These are phyloP conservation scores for Microctonus brassicae DNA, from an alignment of 2,888 invertebrate genomes.

Conservation along the genomic window DNA sequence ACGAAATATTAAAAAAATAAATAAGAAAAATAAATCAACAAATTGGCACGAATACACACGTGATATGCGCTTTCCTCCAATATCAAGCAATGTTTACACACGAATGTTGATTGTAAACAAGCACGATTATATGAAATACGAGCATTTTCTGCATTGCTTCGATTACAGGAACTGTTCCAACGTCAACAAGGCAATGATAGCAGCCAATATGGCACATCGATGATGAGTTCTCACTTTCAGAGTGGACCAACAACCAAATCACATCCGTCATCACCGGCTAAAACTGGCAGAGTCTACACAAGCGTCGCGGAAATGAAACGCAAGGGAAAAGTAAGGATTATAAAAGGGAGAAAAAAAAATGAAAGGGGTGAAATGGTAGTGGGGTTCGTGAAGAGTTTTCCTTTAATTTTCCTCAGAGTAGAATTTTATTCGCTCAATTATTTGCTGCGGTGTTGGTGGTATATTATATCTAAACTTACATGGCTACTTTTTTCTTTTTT, in stretches of 20 bases:
- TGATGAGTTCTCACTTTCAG: constrained; percentile 85
- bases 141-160: constrained; percentile 53
- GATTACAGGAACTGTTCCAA: constrained; percentile 84
- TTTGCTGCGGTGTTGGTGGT: not conserved
- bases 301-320: constrained; percentile 97
- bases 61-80: constrained; percentile 34
- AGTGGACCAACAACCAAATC: constrained; percentile 72
- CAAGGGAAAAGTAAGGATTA: constrained; percentile 77
- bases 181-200: constrained; percentile 80
- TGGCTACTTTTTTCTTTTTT: not conserved
- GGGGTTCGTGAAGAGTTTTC: constrained; percentile 16
- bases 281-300: constrained; percentile 83
- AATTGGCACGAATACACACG: constrained; percentile 31
- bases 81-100: constrained; percentile 22
- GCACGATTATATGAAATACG: constrained; percentile 48
- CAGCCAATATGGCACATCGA: constrained; percentile 70
- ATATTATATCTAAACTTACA: not conserved
- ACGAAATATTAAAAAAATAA: constrained; percentile 16
- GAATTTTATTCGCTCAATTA: not conserved
- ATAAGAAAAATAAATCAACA: constrained; percentile 13
- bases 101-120: constrained; percentile 40
- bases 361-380: not conserved
- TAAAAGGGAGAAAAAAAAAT: not conserved
- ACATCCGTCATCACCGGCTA: constrained; percentile 79
- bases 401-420: constrained; percentile 6